Evolutionary conservation across 2,797 vertebrate species (phyloP), one percentile per base, ranked within the genome.

Genomic region (Pagetopsis macropterus): DNA sequence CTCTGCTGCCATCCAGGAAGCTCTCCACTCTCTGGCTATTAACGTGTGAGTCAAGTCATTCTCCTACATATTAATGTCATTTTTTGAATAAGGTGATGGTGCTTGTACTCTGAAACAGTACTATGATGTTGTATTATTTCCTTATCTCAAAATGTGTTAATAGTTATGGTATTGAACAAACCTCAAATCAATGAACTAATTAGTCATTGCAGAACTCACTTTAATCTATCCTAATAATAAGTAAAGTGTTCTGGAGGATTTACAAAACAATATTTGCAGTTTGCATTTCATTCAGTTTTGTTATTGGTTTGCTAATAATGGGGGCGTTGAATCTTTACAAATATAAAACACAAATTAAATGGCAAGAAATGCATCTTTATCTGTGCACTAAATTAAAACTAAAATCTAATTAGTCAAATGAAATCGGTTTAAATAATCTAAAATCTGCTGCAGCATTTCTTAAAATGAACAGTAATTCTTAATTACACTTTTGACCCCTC

Each of bases 1-100:
- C 68, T 70, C 69, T 13, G 8, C 59, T 13, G 72, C 13, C 64
- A 6, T 4, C 33, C 72, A 69, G 72, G 68, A 75, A 75, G 44
- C 33, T 33, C 11, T 17, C 31, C 37, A 11, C 13, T 17, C 51
- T 60, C 52, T 27, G 27, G 10, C 33, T n/a, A 3, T 37, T 52
- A 54, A 10, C 49, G 16, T 57, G 3, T 51, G 69, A 67, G 31
- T 73, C 72, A 51, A 16, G 40, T 41, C 14, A 40, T 59, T 41
- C 15, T 21, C 19, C 16, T 43, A 0, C 1, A 49, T 64, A 27
- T 69, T 17, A 27, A 16, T 54, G 16, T 65, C 21, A 56, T 3
- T 45, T 62, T 16, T 33, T 43, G 48, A 37, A 70, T 15, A 2
- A 65, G 14, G 45, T 6, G 37, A 10, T 1, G 5, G 14, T 19